Percentiles rank a stretch among this genome's conserved stretches.
These are phyloP conservation scores for Speoplatyrhinus poulsoni DNA, from an alignment of 2,113 vertebrate species.

Conservation along the genomic window DNA sequence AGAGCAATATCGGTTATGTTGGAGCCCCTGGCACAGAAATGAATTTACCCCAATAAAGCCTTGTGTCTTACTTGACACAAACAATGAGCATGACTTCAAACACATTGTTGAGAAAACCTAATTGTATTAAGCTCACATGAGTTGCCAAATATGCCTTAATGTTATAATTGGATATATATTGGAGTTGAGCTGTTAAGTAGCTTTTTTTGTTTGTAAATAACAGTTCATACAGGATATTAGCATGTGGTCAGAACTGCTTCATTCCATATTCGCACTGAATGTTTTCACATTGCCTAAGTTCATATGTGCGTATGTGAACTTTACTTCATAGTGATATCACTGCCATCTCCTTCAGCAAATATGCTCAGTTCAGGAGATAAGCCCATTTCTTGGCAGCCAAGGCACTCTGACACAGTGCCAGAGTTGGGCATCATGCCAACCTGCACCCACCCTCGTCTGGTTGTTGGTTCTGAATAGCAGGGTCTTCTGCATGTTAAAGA, in stretches of 20 bases:
- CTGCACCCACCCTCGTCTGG: slow-evolving; percentile 49
- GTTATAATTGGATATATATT: slow-evolving; percentile 25
- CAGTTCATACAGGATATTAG: not conserved
- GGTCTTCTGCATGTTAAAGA: slow-evolving; percentile 73
- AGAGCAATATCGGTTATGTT: slow-evolving; percentile 27
- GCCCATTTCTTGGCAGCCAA: slow-evolving; percentile 40
- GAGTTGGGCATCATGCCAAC: slow-evolving; percentile 62
- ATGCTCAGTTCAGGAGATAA: slow-evolving; percentile 24
- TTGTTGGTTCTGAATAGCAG: slow-evolving; percentile 60
- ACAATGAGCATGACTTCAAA: slow-evolving; percentile 40
- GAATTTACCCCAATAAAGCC: slow-evolving; percentile 29
- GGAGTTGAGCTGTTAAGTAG: slow-evolving; percentile 6
- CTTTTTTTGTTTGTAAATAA: slow-evolving; percentile 19
- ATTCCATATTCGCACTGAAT: slow-evolving; percentile 16
- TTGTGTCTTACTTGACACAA: slow-evolving; percentile 22
- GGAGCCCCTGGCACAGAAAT: slow-evolving; percentile 38
- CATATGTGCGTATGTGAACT: slow-evolving; percentile 17
- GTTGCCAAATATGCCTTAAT: slow-evolving; percentile 26
- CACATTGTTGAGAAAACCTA: slow-evolving; percentile 1
- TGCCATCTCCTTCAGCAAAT: slow-evolving; percentile 21
- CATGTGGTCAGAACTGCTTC: not conserved
- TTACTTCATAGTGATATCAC: slow-evolving; percentile 35
- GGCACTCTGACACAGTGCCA: slow-evolving; percentile 57
- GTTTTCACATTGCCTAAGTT: not conserved
- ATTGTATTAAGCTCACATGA: slow-evolving; percentile 38